These are phyloP conservation scores for Penelope pileata DNA, from an alignment of 2,113 vertebrate species.

Conservation along the genomic window DNA sequence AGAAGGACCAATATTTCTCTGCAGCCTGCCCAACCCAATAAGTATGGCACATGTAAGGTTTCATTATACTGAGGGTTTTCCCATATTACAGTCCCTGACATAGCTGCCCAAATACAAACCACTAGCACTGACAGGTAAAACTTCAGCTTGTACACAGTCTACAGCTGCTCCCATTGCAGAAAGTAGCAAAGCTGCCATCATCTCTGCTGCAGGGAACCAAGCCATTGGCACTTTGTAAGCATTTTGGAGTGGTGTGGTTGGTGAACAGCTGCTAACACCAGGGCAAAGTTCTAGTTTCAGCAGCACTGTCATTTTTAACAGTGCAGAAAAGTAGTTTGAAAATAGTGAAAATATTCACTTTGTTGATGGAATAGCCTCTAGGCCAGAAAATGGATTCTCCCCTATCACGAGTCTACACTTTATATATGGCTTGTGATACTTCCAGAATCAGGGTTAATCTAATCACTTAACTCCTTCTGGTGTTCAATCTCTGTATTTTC, in stretches of 20 bases:
- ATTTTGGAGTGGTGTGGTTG: neutral
- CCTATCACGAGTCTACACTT: neutral
- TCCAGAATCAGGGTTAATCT: neutral
- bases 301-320: neutral
- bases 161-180: neutral
- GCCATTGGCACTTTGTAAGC: neutral
- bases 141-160: neutral
- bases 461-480: neutral
- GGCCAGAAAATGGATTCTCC: neutral
- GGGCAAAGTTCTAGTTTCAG: neutral
- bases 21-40: neutral
- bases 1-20: neutral
- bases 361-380: neutral
- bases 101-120: neutral
- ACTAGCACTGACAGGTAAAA: neutral
- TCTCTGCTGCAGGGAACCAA: neutral
- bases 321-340: neutral
- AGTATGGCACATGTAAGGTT: neutral
- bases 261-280: neutral
- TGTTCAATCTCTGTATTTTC: neutral
- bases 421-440: neutral
- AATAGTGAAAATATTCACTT: neutral
- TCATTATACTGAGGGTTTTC: neutral
- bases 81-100: neutral
- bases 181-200: neutral